Conservation (phyloP, 2,113 vertebrate species). For the Vulpes lagopus region DNA sequence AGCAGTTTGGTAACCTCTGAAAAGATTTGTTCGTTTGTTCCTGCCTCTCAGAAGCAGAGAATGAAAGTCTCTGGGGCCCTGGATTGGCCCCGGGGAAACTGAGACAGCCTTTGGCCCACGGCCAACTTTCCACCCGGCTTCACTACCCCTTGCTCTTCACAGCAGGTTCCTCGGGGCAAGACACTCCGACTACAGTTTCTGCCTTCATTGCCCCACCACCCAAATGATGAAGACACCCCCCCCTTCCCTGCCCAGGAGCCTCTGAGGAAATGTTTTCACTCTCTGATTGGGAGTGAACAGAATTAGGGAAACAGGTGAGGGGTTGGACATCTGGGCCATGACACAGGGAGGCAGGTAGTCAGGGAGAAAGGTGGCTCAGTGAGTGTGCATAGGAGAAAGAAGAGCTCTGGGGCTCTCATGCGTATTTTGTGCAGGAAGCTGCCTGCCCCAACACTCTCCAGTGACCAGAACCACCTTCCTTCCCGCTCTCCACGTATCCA, state of each 20-base stretch:
- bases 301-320: not conserved
- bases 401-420: not conserved
- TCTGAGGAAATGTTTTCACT: not conserved
- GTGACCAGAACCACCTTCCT: not conserved
- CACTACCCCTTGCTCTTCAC: not conserved
- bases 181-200: not conserved
- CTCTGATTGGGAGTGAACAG: not conserved
- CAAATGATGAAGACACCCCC: not conserved
- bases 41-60: not conserved
- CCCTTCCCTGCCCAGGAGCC: no score
- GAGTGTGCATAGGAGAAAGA: not conserved
- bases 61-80: not conserved
- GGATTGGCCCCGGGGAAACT: not conserved
- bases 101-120: not conserved
- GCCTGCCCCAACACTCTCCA: not conserved
- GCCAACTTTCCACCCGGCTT: not conserved
- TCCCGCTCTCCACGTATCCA: not conserved
- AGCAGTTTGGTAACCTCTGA: conserved; percentile 36
- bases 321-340: not conserved
- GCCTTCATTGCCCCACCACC: not conserved
- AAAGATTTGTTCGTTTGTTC: not conserved
- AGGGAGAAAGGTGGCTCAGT: not conserved
- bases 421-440: not conserved
- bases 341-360: not conserved
- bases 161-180: not conserved